phyloP scores from a whole-genome alignment of 2,797 vertebrate genomes.

The Melanotaenia trifasciata region DNA sequence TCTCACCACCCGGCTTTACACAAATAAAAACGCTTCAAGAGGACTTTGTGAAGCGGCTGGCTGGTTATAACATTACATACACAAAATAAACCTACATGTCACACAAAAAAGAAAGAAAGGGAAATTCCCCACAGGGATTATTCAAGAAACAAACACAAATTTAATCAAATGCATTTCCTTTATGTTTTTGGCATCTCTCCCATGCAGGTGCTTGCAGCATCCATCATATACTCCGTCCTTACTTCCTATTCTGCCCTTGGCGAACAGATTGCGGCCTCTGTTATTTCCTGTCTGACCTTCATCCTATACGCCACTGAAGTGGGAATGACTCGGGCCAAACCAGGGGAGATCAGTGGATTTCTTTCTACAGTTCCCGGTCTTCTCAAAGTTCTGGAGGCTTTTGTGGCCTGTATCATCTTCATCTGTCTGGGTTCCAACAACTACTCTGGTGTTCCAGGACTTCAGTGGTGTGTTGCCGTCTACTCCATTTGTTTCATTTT shows the following conservation, averaged over 20 bases:
- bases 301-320: slow-evolving; percentile 84
- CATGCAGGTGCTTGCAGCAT: slow-evolving; percentile 82
- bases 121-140: background rate
- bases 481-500: slow-evolving; percentile 89
- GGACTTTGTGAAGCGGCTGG: no score
- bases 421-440: slow-evolving; percentile 56
- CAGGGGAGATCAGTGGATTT: slow-evolving; percentile 88
- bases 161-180: background rate
- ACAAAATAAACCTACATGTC: no score
- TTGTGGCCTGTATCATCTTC: slow-evolving; percentile 90
- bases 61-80: no score
- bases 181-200: background rate
- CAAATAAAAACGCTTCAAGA: no score
- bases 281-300: slow-evolving; percentile 85
- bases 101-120: no score
- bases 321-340: slow-evolving; percentile 82
- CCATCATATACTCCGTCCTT: slow-evolving; percentile 84
- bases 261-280: slow-evolving; percentile 74
- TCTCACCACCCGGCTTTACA: no score
- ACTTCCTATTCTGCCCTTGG: slow-evolving; percentile 29
- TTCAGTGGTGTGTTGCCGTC: slow-evolving; percentile 87
- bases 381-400: slow-evolving; percentile 90
- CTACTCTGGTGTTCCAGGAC: accelerated
- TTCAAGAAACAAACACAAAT: background rate
- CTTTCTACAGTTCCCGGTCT: slow-evolving; percentile 87